Percentiles rank a stretch among this genome's conserved stretches.
phyloP scores from a whole-genome alignment of 2,888 invertebrate species.

The Drosophila parthenogenetica region DNA sequence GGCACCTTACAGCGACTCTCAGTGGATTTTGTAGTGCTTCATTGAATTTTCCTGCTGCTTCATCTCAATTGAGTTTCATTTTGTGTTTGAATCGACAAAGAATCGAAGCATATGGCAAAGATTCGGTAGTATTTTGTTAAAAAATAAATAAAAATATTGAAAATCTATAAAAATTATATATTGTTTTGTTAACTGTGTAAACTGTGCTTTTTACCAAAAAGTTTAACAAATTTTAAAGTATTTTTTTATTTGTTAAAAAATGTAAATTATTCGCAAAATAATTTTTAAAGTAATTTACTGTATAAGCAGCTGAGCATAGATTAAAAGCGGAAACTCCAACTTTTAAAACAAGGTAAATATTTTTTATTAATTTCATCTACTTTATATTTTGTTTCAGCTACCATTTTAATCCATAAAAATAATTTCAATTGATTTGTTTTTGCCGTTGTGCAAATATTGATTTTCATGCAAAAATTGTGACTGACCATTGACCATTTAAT shows the following conservation, averaged over 20 bases:
- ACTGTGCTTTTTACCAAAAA: background rate
- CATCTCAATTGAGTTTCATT: slow-evolving; percentile 7
- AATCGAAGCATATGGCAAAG: slow-evolving; percentile 56
- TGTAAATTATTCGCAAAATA: slow-evolving; percentile 26
- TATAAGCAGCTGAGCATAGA: too few species aligned
- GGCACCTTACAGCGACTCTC: background rate
- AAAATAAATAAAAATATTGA: background rate
- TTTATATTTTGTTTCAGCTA: background rate
- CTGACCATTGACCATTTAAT: background rate
- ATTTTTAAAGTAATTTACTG: too few species aligned
- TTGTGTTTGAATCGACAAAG: slow-evolving; percentile 1
- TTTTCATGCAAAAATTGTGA: slow-evolving; percentile 1
- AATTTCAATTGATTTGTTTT: background rate
- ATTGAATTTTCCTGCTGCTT: slow-evolving; percentile 1
- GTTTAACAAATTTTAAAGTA: background rate
- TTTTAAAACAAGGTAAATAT: slow-evolving; percentile 23
- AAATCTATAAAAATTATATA: background rate
- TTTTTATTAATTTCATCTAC: background rate
- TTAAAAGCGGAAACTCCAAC: background rate
- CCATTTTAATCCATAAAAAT: too few species aligned
- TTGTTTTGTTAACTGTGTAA: background rate
- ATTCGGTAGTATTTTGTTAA: background rate
- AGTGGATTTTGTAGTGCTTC: slow-evolving; percentile 16
- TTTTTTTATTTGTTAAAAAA: slow-evolving; percentile 21
- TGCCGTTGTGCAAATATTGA: slow-evolving; percentile 6